Evolutionary conservation across 2,797 vertebrate species (phyloP).

Genomic region (Hephaestus fuliginosus): DNA sequence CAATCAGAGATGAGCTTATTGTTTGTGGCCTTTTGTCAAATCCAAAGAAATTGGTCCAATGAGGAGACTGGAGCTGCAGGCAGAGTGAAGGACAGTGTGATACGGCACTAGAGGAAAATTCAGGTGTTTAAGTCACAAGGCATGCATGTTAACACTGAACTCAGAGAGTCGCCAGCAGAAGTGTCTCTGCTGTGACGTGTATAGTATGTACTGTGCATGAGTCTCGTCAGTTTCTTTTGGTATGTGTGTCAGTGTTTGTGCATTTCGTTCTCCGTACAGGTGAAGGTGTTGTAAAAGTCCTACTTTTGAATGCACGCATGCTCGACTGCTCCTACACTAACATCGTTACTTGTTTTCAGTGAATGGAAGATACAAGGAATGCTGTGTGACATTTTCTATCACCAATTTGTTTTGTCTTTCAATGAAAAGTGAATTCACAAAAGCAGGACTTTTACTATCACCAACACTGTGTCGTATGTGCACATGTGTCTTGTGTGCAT

Average conservation of each 20-base stretch:
- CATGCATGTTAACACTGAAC: constrained; percentile 87
- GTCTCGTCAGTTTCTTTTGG: constrained; percentile 59
- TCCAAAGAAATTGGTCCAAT: constrained; percentile 56
- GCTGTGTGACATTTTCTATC: constrained; percentile 10
- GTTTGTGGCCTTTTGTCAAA: constrained; percentile 26
- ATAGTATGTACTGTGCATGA: constrained; percentile 52
- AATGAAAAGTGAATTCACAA: constrained; percentile 27
- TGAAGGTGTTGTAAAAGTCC: constrained; percentile 60
- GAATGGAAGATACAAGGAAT: constrained; percentile 34
- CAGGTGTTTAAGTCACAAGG: constrained; percentile 85
- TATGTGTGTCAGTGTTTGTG: constrained; percentile 46
- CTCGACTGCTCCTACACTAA: constrained; percentile 14
- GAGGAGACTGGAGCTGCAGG: constrained; percentile 65
- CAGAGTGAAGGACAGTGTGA: constrained; percentile 86
- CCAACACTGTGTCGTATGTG: constrained; percentile 44
- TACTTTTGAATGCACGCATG: constrained; percentile 42
- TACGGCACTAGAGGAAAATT: constrained; percentile 85
- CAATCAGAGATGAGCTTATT: constrained; percentile 12
- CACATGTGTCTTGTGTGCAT: constrained; percentile 60
- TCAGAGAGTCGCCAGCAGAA: constrained; percentile 69
- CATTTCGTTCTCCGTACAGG: constrained; percentile 55
- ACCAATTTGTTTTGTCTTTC: background rate
- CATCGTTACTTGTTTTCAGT: constrained; percentile 10
- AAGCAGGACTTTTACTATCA: constrained; percentile 56
- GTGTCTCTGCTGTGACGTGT: constrained; percentile 54